These are phyloP conservation scores for Harpalus rubripes DNA, from an alignment of 2,888 invertebrate genomes.

Conservation along the genomic window DNA sequence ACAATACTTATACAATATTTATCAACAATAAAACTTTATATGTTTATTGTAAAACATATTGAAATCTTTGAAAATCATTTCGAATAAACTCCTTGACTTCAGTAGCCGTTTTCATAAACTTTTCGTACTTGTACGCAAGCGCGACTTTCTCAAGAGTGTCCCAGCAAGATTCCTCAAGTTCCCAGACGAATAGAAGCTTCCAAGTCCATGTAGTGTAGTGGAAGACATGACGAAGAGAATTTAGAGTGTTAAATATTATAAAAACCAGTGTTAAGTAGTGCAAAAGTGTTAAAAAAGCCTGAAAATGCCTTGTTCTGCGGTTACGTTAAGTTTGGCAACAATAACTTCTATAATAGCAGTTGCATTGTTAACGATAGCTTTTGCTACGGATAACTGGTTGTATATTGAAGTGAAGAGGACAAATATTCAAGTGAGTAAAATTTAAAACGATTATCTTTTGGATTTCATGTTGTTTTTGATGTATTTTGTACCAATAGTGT, in stretches of 20 bases:
- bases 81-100: neutral
- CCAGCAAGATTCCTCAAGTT: slow-evolving; percentile 30
- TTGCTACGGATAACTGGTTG: slow-evolving; percentile 98
- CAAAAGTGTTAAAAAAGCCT: slow-evolving; percentile 35
- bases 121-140: neutral
- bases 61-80: neutral
- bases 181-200: neutral
- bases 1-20: too few species aligned
- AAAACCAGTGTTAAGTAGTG: slow-evolving; percentile 36
- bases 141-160: slow-evolving; percentile 49
- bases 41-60: neutral
- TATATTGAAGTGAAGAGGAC: slow-evolving; percentile 94
- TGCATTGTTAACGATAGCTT: slow-evolving; percentile 94
- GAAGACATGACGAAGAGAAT: neutral
- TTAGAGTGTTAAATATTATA: slow-evolving; percentile 1
- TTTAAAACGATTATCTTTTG: neutral
- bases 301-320: slow-evolving; percentile 95
- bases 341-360: slow-evolving; percentile 97
- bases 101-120: neutral
- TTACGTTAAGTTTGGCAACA: slow-evolving; percentile 96
- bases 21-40: too few species aligned
- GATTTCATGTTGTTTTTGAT: too few species aligned
- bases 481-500: too few species aligned
- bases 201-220: slow-evolving; percentile 33
- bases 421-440: slow-evolving; percentile 88